Base-by-base conservation (phyloP, 2,888 invertebrate genomes). In the Rhodophaea formosa region DNA sequence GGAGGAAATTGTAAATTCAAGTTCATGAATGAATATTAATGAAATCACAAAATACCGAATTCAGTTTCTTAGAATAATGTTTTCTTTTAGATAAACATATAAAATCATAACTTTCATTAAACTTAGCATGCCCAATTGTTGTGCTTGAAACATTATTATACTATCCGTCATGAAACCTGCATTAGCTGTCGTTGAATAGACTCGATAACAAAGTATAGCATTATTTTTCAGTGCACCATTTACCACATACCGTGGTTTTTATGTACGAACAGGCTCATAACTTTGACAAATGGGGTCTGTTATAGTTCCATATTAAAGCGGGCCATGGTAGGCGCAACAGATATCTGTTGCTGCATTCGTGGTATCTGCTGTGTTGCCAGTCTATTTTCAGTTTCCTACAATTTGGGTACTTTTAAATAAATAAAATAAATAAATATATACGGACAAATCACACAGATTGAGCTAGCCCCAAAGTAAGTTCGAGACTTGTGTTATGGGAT, bases 341-440 rank as follows among this genome's bases (percentile, higher is more conserved):
- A 75, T 84, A 84, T 76, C 86, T 87, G 88, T 88, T 87, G 88
- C 86, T 73, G 68, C 63, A 63, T 43, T 57, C 44, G 16, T 29
- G 32, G 42, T 14, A 30, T 39, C 23, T 15, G 8, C 46, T 39
- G 58, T 46, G 62, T 57, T 66, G 64, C 65, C 60, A 63, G 59
- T 39, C 43, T 30, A n/a, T 49, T 44, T 49, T 46, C 16, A 7
- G 10, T n/a, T 44, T 32, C 54, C 54, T 45, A 17, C 3, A 49
- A 15, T 42, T 23, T 23, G 29, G 14, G 55, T 12, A 23, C 10
- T 29, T 30, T 30, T 12, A 5, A 15, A 15, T 44, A 44, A 43
- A 44, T 44, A n/a, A 15, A 44, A 15, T 44, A 15, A 2, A 8
- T 15, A 10, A 1, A 1, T 44, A 43, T 35, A 8, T 10, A 35